Base-by-base conservation (phyloP, 2,797 vertebrate species). In the Triplophysa bombifrons region DNA sequence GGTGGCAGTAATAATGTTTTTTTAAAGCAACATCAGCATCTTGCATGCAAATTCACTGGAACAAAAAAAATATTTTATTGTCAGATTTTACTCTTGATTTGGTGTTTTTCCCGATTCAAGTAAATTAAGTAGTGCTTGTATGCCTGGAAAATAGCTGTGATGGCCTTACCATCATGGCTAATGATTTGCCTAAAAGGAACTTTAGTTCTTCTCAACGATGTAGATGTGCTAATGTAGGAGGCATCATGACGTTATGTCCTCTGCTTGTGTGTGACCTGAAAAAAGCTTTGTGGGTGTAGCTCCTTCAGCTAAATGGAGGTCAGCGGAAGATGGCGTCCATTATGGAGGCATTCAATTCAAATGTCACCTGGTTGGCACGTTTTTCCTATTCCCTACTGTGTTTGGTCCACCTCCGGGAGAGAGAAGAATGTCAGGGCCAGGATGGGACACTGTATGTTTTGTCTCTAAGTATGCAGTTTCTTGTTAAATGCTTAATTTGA, bases 221-320 rank as follows among this genome's bases (percentile, higher is more conserved):
- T 27, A 63, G 74, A 27, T 25, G 56, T 63, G n/a, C 70, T 78
- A 84, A 71, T 71, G 88, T 83, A 88, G 84, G 87, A 88, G 84
- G 87, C 88, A 12, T 91, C 90, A 91, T 91, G 91, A 93, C 82
- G 84, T 83, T 84, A 81, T 85, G 88, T 92, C 90, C 92, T 91
- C 86, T 87, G 84, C 85, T 88, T 87, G 85, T 55, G 84, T 87
- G 82, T 89, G 89, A 92, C 90, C 89, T 86, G 86, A 84, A 90
- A 88, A 27, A 87, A 81, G 83, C 87, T 71, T 89, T 87, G 86
- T 86, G 87, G 88, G 86, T 80, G 60, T 22, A 70, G 78, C 88
- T 90, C 90, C 88, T 89, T 87, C 87, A 89, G 92, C 91, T 92
- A 93, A 92, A 92, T 91, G 90, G 91, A 91, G 91, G 91, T 93